These are phyloP conservation scores for Drosophila funebris DNA, from an alignment of 1,140 invertebrate genomes.

Conservation along the genomic window DNA sequence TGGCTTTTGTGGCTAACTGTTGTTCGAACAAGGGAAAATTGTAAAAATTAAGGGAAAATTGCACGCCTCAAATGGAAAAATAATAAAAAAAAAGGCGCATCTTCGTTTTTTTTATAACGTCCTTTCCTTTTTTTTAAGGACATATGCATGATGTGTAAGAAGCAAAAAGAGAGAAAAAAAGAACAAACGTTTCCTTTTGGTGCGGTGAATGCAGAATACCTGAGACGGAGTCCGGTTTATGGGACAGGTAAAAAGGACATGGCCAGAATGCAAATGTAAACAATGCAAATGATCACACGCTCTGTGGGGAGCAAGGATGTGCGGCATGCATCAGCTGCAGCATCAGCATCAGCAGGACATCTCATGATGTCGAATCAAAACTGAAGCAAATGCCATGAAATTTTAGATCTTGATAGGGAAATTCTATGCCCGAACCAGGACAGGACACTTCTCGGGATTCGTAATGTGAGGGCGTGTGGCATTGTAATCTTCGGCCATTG, in stretches of 20 bases:
- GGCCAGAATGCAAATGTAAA: constrained; percentile 68
- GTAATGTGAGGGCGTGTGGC: constrained; percentile 66
- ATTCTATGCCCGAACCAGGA: constrained; percentile 15
- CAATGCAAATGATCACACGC: constrained; percentile 71
- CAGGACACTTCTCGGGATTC: neutral
- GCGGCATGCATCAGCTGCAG: constrained; percentile 47
- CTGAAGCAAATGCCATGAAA: constrained; percentile 73
- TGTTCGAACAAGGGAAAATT: constrained; percentile 4
- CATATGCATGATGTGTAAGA: constrained; percentile 22
- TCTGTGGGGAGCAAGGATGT: constrained; percentile 52
- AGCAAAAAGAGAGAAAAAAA: constrained; percentile 27
- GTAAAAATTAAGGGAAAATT: constrained; percentile 42
- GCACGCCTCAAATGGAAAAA: constrained; percentile 21
- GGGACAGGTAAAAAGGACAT: constrained; percentile 44
- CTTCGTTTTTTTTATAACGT: constrained; percentile 32
- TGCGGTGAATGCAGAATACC: constrained; percentile 60
- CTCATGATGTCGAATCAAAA: constrained; percentile 51
- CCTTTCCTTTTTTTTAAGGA: constrained; percentile 28
- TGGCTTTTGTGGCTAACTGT: constrained; percentile 76
- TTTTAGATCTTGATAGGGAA: constrained; percentile 53
- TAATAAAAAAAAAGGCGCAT: constrained; percentile 36
- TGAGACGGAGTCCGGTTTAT: constrained; percentile 27
- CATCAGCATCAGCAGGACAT: constrained; percentile 37
- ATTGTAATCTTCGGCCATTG: constrained; percentile 54
- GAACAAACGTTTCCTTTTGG: constrained; percentile 23